Conservation (phyloP, 2,888 invertebrate genomes). For the Blastobasis lacticolella region DNA sequence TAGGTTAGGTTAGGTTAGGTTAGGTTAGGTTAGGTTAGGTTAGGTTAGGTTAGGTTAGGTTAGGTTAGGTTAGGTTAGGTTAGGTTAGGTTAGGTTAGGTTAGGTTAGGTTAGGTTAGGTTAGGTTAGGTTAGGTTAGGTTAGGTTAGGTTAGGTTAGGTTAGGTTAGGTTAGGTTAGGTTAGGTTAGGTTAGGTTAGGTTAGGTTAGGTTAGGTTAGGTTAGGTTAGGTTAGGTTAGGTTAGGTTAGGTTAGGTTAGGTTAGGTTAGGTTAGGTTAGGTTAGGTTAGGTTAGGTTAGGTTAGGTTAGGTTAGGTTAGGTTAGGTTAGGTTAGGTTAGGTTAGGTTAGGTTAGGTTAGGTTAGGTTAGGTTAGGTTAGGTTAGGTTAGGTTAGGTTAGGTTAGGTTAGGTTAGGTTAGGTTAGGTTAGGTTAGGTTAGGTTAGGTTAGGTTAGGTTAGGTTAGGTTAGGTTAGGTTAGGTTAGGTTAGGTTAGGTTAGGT, state of each 20-base stretch:
- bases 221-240: conserved; percentile 6
- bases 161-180: conserved; percentile 12
- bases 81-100: conserved; percentile 7
- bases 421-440: conserved; percentile 10
- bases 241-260: conserved; percentile 7
- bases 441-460: conserved; percentile 9
- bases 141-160: conserved; percentile 12
- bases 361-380: conserved; percentile 10
- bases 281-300: conserved; percentile 10
- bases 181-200: conserved; percentile 8
- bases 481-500: conserved; percentile 9
- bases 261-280: conserved; percentile 5
- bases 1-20: conserved; percentile 6
- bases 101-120: conserved; percentile 6
- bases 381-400: conserved; percentile 10
- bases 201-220: conserved; percentile 7
- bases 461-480: conserved; percentile 10
- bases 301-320: conserved; percentile 10
- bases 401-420: conserved; percentile 10
- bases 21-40: conserved; percentile 8
- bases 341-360: conserved; percentile 9
- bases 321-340: conserved; percentile 9
- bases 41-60: conserved; percentile 6
- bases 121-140: conserved; percentile 6
- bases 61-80: conserved; percentile 6